These are phyloP conservation scores for Sebastes itinus DNA, from an alignment of 2,797 vertebrate species.

Conservation along the genomic window DNA sequence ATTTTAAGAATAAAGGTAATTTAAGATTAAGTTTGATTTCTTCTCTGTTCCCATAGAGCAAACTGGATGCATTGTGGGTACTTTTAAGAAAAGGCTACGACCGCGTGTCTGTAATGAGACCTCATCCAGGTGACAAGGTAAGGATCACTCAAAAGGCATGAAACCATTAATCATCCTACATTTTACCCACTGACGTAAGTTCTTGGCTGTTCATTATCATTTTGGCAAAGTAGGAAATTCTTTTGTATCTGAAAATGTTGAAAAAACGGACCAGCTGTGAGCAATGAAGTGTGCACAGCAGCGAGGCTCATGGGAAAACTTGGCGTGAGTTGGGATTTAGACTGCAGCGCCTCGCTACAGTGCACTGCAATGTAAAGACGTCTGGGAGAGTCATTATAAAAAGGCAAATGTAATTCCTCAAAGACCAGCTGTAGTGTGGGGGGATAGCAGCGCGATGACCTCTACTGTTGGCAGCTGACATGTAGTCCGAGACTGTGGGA, in stretches of 20 bases:
- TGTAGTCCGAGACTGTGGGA: constrained; percentile 26
- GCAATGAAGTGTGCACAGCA: constrained; percentile 59
- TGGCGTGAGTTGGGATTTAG: constrained; percentile 57
- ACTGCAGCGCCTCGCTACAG: constrained; percentile 43
- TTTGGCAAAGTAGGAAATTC: constrained; percentile 7
- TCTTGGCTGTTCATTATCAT: constrained; percentile 11
- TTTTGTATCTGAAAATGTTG: constrained; percentile 33
- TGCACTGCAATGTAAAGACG: constrained; percentile 44
- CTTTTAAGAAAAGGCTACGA: constrained; percentile 94
- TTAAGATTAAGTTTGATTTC: not conserved
- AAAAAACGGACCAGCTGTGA: constrained; percentile 68
- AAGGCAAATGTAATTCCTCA: constrained; percentile 49
- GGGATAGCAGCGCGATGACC: constrained; percentile 32
- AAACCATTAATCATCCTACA: not conserved
- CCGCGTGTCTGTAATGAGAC: constrained; percentile 97
- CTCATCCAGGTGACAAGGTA: constrained; percentile 98
- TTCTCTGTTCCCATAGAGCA: constrained; percentile 83
- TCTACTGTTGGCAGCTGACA: constrained; percentile 44
- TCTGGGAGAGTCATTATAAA: constrained; percentile 69
- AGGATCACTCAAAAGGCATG: constrained; percentile 7
- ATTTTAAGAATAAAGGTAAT: not conserved
- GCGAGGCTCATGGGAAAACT: constrained; percentile 59
- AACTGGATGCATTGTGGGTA: constrained; percentile 94
- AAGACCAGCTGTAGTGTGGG: constrained; percentile 41
- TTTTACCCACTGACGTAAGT: constrained; percentile 5